Conservation (phyloP, 2,113 vertebrate genomes). For the Tachysurus fulvidraco region DNA sequence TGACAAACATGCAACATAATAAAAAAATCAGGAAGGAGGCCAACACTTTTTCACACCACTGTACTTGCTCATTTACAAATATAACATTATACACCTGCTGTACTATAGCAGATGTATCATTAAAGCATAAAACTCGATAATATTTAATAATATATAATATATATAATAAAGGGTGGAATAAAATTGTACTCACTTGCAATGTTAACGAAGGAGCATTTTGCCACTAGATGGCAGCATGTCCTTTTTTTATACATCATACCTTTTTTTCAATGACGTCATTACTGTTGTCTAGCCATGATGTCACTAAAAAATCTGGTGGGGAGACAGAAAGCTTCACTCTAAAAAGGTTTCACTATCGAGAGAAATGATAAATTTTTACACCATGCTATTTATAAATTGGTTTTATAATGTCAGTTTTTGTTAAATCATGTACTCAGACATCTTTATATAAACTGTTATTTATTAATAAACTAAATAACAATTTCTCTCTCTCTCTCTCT, state of each 20-base stretch:
- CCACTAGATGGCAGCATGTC: constrained; percentile 49
- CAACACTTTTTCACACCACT: no score
- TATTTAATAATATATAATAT: background rate
- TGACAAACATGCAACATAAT: no score
- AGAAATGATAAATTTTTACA: background rate
- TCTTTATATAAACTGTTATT: background rate
- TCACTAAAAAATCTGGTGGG: constrained; percentile 7
- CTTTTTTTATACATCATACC: background rate
- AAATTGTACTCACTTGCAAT: background rate
- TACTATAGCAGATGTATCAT: background rate
- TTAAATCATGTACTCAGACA: background rate
- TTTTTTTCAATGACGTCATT: constrained; percentile 28
- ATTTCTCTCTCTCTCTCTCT: no score
- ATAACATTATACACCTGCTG: background rate
- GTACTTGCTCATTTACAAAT: background rate
- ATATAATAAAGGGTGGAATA: background rate
- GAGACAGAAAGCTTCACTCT: background rate
- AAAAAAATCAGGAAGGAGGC: no score
- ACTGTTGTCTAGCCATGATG: constrained; percentile 26
- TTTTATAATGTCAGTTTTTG: background rate
- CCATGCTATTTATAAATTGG: background rate
- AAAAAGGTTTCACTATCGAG: background rate
- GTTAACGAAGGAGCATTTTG: background rate
- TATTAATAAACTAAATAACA: no score
- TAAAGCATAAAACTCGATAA: background rate